Evolutionary conservation across 2,113 vertebrate genomes (phyloP).

Genomic region (Corythornis cristatus): DNA sequence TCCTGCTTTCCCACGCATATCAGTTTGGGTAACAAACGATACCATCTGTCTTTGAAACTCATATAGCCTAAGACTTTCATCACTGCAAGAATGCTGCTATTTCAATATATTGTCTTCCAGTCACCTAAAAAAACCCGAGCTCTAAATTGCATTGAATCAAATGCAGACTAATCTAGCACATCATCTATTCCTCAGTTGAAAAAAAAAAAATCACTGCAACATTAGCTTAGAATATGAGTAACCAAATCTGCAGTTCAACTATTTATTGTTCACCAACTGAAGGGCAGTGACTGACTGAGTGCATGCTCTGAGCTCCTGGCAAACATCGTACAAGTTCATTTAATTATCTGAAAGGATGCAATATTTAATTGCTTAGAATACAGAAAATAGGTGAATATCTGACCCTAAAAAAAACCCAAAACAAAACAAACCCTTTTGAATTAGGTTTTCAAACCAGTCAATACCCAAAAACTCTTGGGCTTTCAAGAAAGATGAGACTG

Average conservation of each 20-base stretch:
- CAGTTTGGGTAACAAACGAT: constrained; percentile 19
- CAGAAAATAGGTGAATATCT: not conserved
- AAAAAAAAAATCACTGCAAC: not conserved
- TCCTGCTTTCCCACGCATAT: constrained; percentile 48
- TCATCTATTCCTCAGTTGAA: not conserved
- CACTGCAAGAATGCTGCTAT: not conserved
- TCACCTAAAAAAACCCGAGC: not conserved
- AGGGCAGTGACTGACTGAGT: not conserved
- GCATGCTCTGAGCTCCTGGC: not conserved
- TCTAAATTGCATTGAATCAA: not conserved
- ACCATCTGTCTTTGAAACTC: constrained; percentile 35
- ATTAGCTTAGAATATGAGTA: not conserved
- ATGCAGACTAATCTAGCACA: not conserved
- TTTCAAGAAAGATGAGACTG: not conserved
- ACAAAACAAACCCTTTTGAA: not conserved
- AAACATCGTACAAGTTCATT: not conserved
- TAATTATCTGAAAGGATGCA: not conserved
- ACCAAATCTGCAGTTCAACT: not conserved
- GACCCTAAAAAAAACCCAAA: not conserved
- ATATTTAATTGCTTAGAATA: not conserved
- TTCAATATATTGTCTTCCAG: not conserved
- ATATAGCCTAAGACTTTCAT: constrained; percentile 9
- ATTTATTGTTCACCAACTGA: not conserved
- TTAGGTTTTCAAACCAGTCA: not conserved
- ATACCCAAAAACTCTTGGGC: not conserved